Percentiles rank a stretch among this genome's conserved stretches.
These are phyloP conservation scores for Spisula solida DNA, from an alignment of 2,888 invertebrate species.

Conservation along the genomic window DNA sequence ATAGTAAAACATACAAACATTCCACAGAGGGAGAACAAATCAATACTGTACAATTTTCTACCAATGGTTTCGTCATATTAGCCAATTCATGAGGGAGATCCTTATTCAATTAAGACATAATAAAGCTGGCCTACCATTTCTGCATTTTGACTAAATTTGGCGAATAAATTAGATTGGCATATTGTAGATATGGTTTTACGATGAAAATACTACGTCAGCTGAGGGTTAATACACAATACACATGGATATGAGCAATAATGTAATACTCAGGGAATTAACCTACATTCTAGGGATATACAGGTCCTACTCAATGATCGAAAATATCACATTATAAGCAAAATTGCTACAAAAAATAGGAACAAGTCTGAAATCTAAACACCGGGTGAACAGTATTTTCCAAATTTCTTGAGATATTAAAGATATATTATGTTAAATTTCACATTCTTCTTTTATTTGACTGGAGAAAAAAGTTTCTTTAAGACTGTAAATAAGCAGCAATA, in stretches of 20 bases:
- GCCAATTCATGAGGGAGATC: conserved; percentile 61
- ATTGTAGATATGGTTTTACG: background rate
- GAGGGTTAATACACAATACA: background rate
- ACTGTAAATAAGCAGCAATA: no score
- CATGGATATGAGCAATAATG: background rate
- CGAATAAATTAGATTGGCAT: conserved; percentile 29
- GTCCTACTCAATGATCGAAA: background rate
- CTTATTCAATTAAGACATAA: conserved; percentile 61
- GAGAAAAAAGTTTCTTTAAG: no score
- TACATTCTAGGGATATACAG: background rate
- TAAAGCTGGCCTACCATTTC: conserved; percentile 43
- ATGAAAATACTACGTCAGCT: background rate
- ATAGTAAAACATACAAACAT: background rate
- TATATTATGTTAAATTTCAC: no score
- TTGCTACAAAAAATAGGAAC: background rate
- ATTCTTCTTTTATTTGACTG: no score
- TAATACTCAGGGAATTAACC: conserved; percentile 10
- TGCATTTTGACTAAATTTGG: conserved; percentile 29
- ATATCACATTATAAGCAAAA: background rate
- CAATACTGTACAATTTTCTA: conserved; percentile 63
- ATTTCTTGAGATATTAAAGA: no score
- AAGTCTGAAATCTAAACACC: background rate
- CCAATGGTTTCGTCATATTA: conserved; percentile 54
- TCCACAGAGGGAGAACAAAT: conserved; percentile 30
- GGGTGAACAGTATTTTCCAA: no score